phyloP scores from a whole-genome alignment of 2,888 invertebrate species.

The Boloria selene region DNA sequence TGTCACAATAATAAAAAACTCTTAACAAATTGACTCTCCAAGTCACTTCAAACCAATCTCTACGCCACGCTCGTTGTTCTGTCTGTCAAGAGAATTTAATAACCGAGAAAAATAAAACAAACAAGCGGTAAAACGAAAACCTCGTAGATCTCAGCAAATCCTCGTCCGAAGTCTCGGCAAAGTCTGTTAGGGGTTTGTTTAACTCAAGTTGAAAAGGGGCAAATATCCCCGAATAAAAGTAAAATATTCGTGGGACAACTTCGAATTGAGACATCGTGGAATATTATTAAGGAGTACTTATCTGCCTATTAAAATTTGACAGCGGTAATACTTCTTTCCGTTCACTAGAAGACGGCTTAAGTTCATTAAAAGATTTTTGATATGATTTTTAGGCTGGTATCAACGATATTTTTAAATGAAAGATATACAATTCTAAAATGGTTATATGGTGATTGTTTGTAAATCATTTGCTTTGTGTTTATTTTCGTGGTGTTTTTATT shows the following conservation, averaged over 20 bases:
- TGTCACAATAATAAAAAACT: constrained; percentile 12
- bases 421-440: neutral
- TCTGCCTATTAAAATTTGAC: constrained; percentile 66
- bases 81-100: constrained; percentile 27
- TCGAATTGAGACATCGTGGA: constrained; percentile 56
- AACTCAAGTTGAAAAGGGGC: constrained; percentile 72
- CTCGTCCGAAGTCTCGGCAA: constrained; percentile 68
- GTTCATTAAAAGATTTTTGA: constrained; percentile 2
- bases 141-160: constrained; percentile 71
- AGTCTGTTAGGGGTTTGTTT: constrained; percentile 76
- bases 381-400: neutral
- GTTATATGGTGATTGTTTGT: constrained; percentile 35
- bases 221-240: constrained; percentile 60
- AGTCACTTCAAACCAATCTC: constrained; percentile 2
- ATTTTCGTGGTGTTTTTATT: constrained; percentile 47
- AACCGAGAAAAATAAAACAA: constrained; percentile 44
- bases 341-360: constrained; percentile 1
- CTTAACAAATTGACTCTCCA: constrained; percentile 15
- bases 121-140: constrained; percentile 68
- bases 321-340: constrained; percentile 7
- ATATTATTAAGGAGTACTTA: constrained; percentile 65
- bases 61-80: constrained; percentile 15
- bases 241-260: constrained; percentile 67
- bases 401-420: neutral
- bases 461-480: neutral